phyloP scores from a whole-genome alignment of 2,113 vertebrate genomes.

The Phrynosoma blainvillii region DNA sequence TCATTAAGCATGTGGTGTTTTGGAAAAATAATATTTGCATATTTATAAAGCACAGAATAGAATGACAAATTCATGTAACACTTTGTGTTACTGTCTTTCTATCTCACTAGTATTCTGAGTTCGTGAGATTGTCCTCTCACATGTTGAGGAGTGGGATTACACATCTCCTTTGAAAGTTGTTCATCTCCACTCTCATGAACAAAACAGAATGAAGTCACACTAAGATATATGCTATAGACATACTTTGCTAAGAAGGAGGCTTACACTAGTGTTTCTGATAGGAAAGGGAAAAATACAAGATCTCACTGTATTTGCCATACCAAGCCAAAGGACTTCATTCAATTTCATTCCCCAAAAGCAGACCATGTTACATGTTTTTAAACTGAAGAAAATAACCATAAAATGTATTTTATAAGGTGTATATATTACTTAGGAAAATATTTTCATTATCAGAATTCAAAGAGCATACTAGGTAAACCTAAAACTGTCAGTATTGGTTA shows the following conservation, averaged over 20 bases:
- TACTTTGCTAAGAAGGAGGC: neutral
- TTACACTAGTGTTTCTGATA: neutral
- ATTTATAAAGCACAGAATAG: neutral
- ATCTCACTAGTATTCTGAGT: neutral
- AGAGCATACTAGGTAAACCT: conserved; percentile 35
- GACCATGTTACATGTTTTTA: conserved; percentile 19
- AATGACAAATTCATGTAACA: neutral
- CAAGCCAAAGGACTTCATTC: conserved; percentile 15
- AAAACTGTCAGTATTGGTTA: conserved; percentile 45
- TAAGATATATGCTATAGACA: neutral
- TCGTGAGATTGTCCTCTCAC: neutral
- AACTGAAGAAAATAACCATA: conserved; percentile 9
- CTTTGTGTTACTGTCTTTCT: neutral
- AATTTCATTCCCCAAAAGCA: conserved; percentile 39
- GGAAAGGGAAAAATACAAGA: neutral
- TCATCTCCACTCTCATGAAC: neutral
- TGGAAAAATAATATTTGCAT: neutral
- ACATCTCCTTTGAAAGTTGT: neutral
- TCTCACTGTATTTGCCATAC: conserved; percentile 1
- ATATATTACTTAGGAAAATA: conserved; percentile 10
- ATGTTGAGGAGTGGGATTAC: neutral
- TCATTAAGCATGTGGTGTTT: neutral
- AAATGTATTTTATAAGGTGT: neutral
- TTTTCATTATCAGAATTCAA: conserved; percentile 17
- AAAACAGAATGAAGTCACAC: neutral